Base-by-base conservation (phyloP, 2,113 vertebrate genomes). In the Gopherus flavomarginatus region DNA sequence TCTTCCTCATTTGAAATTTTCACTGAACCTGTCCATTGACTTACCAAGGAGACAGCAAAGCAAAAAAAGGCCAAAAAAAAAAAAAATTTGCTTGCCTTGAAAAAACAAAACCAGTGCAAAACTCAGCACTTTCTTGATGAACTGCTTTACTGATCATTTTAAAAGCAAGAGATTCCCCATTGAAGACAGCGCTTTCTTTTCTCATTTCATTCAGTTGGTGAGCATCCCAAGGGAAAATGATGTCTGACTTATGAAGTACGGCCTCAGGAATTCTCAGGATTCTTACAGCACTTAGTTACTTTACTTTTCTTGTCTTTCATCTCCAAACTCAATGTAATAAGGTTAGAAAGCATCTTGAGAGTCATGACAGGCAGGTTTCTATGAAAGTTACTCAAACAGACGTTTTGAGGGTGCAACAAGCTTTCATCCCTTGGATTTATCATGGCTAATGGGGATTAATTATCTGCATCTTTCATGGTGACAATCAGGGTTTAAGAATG, bases 401-500 rank as follows among this genome's bases (percentile, higher is more conserved):
- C 84, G 57, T 5, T 59, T 79, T 95, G 52, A 94, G 83, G 29
- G 80, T 86, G 92, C 87, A 88, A 83, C n/a, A 12, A 79, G 29
- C 44, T 91, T 94, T 90, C 7, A 56, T 85, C 92, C 95, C 94
- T 96, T 65, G 85, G 90, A 62, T 91, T 93, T 94, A 80, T 96
- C 42, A 59, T 44, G 86, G 65, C 35, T 89, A 96, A 96, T 29
- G 85, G 47, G 26, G 49, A 97, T 96, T 97, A 95, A 97, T 96
- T 94, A 93, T 80, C 90, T 95, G 6, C 65, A 83, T 89, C 77
- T 97, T 93, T 86, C 87, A 81, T 35, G n/a, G 50, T 89, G 92
- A 47, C 87, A 95, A 87, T 77, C 47, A 53, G 81, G 53, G 57
- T 87, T 89, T 95, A 86, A 57, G 80, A 96, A 95, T 35, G 92